Conservation (phyloP, 2,888 invertebrate genomes). For the Cosmia trapezina region DNA sequence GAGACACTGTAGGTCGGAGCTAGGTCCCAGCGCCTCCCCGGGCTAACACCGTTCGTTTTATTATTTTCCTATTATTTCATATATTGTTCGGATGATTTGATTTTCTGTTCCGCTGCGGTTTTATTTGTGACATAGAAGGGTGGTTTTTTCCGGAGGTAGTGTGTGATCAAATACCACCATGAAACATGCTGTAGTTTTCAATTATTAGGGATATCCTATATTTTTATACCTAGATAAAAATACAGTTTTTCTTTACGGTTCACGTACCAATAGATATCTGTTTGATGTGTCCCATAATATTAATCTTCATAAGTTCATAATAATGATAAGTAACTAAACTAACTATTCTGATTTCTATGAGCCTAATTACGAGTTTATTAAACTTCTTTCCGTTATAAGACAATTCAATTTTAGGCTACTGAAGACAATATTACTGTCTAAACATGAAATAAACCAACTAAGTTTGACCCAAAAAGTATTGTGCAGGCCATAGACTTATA, state of each 20-base stretch:
- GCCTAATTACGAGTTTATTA: no score
- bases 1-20: conserved; percentile 70
- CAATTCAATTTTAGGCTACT: no score
- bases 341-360: background rate
- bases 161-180: background rate
- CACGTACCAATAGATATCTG: background rate
- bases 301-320: background rate
- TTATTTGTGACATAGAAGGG: conserved; percentile 17
- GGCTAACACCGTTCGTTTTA: conserved; percentile 74
- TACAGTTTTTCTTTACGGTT: background rate
- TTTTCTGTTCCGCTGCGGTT: conserved; percentile 60
- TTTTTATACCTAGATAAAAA: no score
- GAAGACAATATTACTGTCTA: no score
- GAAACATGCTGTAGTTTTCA: background rate
- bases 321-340: background rate
- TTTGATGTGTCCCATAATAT: background rate
- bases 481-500: background rate
- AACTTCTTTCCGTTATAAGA: no score
- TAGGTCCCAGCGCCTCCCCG: conserved; percentile 58
- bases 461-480: background rate
- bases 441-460: no score
- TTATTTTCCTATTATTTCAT: conserved; percentile 79
- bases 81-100: conserved; percentile 62
- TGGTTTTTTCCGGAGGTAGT: background rate
- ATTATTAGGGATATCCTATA: background rate